Evolutionary conservation across 2,888 invertebrate genomes (phyloP), one percentile per base, ranked within the genome.

Genomic region (Clistopyga incitator): DNA sequence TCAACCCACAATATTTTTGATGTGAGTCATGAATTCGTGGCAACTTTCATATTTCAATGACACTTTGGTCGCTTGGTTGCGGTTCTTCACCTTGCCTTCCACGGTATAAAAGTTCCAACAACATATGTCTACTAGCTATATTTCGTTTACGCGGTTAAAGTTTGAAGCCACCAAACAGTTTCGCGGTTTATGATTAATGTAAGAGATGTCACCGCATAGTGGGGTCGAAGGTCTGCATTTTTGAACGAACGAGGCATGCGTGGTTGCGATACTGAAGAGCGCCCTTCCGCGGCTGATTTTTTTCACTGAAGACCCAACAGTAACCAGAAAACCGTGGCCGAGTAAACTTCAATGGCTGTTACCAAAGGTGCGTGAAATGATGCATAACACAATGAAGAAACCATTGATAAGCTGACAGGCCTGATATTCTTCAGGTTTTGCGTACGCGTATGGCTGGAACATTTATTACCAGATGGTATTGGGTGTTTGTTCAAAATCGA

Each of bases 381-480:
- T 38, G 34, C 10, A 20, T 11, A 50, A 15, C 4, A 34, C 6
- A 3, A 64, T 20, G 20, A 42, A 20, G 6, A 61, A 34, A 15
- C 6, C n/a, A 34, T 34, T 15, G 50, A 29, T 20, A 23, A 54
- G 59, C 34, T 20, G 38, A 45, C 15, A 47, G n/a, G 25, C 50
- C 71, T 23, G 20, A 13, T n/a, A 23, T 77, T 59, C 18, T 50
- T 72, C 23, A 88, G 88, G 84, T 34, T 88, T 86, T 59, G 71
- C 72, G 25, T 79, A 85, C 13, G 85, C 85, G 1, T 84, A 82
- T 23, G 87, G 88, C 10, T 90, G 89, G 86, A 89, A 90, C 42
- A 70, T 85, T 65, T 82, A 86, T 18, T 87, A 83, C 20, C 81
- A 88, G 82, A 84, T 15, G 3, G 68, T 86, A 18, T 61, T 88